Evolutionary conservation across 2,797 vertebrate species (phyloP).

Genomic region (Xenopus petersii): DNA sequence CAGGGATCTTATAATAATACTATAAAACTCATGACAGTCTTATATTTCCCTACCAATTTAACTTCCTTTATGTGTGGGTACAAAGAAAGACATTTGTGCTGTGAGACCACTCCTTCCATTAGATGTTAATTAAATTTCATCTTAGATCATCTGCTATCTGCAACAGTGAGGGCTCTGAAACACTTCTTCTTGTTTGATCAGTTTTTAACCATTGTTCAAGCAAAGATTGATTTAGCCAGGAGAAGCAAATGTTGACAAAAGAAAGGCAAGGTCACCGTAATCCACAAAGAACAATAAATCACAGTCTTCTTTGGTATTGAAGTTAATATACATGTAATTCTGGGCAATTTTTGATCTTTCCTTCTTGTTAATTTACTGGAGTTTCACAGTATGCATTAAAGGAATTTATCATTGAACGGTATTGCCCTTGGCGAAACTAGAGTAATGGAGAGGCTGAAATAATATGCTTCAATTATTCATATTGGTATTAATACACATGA

Average conservation of each 20-base stretch:
- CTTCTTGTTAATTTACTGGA: constrained; percentile 18
- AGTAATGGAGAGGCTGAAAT: too few species aligned
- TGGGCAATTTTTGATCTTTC: neutral
- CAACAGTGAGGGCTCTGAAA: neutral
- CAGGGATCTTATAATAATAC: too few species aligned
- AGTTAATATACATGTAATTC: constrained; percentile 24
- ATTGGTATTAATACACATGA: too few species aligned
- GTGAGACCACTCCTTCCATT: neutral
- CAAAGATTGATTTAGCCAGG: constrained; percentile 33
- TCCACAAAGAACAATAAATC: constrained; percentile 36
- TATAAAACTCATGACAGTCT: too few species aligned
- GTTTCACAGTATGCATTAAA: constrained; percentile 26
- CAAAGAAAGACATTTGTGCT: too few species aligned
- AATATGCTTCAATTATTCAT: too few species aligned
- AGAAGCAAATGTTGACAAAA: constrained; percentile 36
- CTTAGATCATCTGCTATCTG: neutral
- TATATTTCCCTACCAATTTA: too few species aligned
- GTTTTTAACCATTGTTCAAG: constrained; percentile 32
- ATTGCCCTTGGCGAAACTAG: too few species aligned
- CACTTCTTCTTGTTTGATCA: constrained; percentile 21
- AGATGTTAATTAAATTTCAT: neutral
- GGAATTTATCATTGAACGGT: neutral
- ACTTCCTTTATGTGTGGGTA: too few species aligned
- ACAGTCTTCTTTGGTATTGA: constrained; percentile 14
- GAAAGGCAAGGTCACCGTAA: constrained; percentile 40